Evolutionary conservation across 2,113 vertebrate genomes (phyloP), one percentile per base, ranked within the genome.

Genomic region (Arvicanthis niloticus): DNA sequence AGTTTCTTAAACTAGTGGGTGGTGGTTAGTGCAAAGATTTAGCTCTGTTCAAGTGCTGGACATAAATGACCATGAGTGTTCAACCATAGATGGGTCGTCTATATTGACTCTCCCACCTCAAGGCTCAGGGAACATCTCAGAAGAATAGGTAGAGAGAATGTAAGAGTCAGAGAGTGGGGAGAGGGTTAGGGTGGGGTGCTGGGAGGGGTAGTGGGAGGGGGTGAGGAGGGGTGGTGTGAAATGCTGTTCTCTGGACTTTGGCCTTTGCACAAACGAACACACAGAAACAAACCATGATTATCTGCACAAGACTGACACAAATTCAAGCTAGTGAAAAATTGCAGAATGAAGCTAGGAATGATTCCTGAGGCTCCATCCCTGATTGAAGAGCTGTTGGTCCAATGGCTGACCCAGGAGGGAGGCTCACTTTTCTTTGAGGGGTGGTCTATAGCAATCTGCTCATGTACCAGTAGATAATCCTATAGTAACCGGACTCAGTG

Each of bases 311-410:
- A 29, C 22, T 62, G n/a, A 10, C 31, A 7, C 62, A 37, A 37
- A 17, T 2, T 37, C 34, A 48, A 87, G 42, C 84, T 37, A 68
- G 42, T 45, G 34, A 68, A 37, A 86, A 67, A 22, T 22, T 68
- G 10, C 10, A 37, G 31, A 19, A 1, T 15, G 17, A 19, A 51
- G 0, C 17, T 48, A 31, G 42, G 62, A 37, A 21, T 9, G 16
- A 6, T 34, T 45, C 58, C 40, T 5, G 26, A 34, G 40, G 29
- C 31, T 67, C 60, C 29, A 48, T 1, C 29, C 45, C 42, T 37
- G 58, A 9, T 7, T 24, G 42, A 40, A 31, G 42, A 37, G 42
- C 84, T 68, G 2, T 34, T 21, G 42, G 62, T 48, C 21, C 12
- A 7, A 4, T 13, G 62, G 42, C 19, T 68, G 84, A 31, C 29